These are phyloP conservation scores for Mormyrus proboscirostris DNA, from an alignment of 2,797 vertebrate species.

Conservation along the genomic window DNA sequence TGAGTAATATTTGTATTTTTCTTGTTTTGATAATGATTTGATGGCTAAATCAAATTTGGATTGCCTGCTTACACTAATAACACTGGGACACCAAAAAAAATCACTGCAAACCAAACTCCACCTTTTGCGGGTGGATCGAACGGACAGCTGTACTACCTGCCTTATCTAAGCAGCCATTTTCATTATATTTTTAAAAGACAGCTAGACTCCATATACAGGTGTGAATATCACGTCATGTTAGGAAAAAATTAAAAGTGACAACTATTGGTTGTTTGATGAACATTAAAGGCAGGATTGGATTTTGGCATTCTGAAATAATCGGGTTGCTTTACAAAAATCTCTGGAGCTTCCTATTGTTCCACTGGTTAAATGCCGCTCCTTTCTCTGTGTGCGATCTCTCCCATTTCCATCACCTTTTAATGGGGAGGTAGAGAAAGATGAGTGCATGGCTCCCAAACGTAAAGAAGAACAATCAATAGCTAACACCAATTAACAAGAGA, in stretches of 20 bases:
- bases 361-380: background rate
- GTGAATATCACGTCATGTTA: background rate
- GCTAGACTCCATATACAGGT: background rate
- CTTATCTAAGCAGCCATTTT: background rate
- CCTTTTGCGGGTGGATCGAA: background rate
- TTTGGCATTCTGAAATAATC: background rate
- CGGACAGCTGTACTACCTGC: background rate
- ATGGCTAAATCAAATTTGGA: background rate
- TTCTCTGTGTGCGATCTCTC: background rate
- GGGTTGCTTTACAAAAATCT: background rate
- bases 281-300: background rate
- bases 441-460: background rate
- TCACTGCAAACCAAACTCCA: background rate
- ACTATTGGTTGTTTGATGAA: background rate
- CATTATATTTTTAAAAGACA: background rate
- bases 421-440: background rate
- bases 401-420: background rate
- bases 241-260: conserved; percentile 26
- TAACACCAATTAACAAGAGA: conserved; percentile 23
- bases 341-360: background rate
- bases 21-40: background rate
- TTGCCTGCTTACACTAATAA: background rate
- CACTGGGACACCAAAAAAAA: background rate
- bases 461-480: conserved; percentile 22
- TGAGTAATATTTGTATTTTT: background rate